phyloP scores from a whole-genome alignment of 2,113 vertebrate species.

The Scatophagus argus region DNA sequence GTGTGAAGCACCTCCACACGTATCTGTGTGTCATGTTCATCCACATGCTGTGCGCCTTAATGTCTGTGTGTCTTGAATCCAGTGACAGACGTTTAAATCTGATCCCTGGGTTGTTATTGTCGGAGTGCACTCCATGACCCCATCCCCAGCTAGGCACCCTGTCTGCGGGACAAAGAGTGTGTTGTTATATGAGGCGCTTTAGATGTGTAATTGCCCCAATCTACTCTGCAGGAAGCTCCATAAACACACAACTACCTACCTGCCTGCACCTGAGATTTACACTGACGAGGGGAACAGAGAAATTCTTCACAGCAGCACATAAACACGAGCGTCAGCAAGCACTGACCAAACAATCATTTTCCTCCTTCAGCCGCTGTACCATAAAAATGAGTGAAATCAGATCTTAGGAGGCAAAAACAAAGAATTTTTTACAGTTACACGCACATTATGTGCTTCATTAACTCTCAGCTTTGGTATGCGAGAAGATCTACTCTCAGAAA shows the following conservation, averaged over 20 bases:
- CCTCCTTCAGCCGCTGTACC: background rate
- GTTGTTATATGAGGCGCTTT: slow-evolving; percentile 60
- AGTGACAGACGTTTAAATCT: slow-evolving; percentile 23
- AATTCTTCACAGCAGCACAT: slow-evolving; percentile 38
- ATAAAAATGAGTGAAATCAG: slow-evolving; percentile 13
- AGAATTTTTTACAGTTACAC: background rate
- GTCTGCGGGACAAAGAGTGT: slow-evolving; percentile 57
- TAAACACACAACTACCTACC: slow-evolving; percentile 62
- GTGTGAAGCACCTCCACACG: background rate
- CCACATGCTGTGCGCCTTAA: background rate
- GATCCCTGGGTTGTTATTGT: slow-evolving; percentile 24
- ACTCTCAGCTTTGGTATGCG: slow-evolving; percentile 10
- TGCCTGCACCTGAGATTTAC: slow-evolving; percentile 55
- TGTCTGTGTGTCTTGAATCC: slow-evolving; percentile 4
- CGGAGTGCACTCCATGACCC: slow-evolving; percentile 43
- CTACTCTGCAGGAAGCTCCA: slow-evolving; percentile 64
- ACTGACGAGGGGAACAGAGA: slow-evolving; percentile 12
- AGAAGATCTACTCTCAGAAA: slow-evolving; percentile 17
- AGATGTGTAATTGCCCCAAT: slow-evolving; percentile 72
- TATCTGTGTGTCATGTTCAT: background rate
- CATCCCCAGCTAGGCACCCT: slow-evolving; percentile 37
- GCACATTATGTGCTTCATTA: slow-evolving; percentile 32
- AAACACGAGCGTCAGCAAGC: slow-evolving; percentile 41
- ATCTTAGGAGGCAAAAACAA: background rate
- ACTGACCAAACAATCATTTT: slow-evolving; percentile 11